Conservation (phyloP, 2,888 invertebrate species). For the Meiosimyza decipiens region DNA sequence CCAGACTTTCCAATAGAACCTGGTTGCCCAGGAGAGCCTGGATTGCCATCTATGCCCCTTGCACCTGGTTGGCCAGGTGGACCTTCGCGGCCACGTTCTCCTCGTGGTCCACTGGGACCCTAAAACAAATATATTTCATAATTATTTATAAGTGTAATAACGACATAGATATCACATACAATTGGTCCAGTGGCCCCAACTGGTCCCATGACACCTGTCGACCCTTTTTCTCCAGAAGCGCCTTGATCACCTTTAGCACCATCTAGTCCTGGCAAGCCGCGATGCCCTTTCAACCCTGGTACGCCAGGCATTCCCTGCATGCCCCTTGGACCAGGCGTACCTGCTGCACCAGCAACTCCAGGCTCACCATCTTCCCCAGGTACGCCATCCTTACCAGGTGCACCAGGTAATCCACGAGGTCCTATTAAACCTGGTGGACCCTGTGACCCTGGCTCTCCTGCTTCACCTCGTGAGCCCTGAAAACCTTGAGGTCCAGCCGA, state of each 20-base stretch:
- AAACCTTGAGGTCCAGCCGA: conserved; percentile 82
- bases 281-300: conserved; percentile 85
- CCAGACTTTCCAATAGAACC: conserved; percentile 86
- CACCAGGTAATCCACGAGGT: conserved; percentile 76
- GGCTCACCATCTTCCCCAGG: conserved; percentile 84
- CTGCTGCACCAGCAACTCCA: conserved; percentile 77
- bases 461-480: conserved; percentile 81
- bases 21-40: conserved; percentile 75
- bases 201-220: conserved; percentile 77
- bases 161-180: conserved; percentile 44
- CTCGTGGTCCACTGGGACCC: conserved; percentile 84
- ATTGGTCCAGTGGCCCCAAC: conserved; percentile 75
- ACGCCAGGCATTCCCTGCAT: conserved; percentile 79
- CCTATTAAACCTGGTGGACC: conserved; percentile 80
- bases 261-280: conserved; percentile 82
- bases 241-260: conserved; percentile 87
- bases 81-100: conserved; percentile 87
- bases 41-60: conserved; percentile 81
- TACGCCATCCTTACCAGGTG: conserved; percentile 80
- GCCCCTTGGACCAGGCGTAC: conserved; percentile 81
- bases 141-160: neutral
- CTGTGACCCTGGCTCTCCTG: conserved; percentile 79
- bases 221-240: conserved; percentile 79
- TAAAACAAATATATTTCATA: conserved; percentile 55
- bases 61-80: conserved; percentile 81